A percentile compares a stretch with the other conserved stretches of the same genome.
These are phyloP conservation scores for Phenganax stokvisi DNA, from an alignment of 92 coral and sea anemone species.

Conservation along the genomic window DNA sequence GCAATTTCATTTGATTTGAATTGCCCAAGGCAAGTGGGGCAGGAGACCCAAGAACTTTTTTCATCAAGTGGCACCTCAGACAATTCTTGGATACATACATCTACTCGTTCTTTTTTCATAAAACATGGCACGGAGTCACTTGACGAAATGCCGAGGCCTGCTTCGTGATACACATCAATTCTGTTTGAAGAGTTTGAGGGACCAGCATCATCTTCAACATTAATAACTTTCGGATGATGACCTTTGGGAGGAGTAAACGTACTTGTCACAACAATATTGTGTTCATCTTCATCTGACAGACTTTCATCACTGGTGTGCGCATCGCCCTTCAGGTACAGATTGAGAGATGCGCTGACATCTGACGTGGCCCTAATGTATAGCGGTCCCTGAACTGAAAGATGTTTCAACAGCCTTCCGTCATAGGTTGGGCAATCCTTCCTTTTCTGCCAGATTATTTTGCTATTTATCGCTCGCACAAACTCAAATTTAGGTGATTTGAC, in stretches of 20 bases:
- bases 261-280: neutral
- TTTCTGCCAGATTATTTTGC: constrained; percentile 11
- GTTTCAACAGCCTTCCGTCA: constrained; percentile 19
- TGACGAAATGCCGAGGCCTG: too few relatives aligned
- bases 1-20: neutral
- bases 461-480: constrained; percentile 22
- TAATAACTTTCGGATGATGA: neutral
- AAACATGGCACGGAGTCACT: too few relatives aligned
- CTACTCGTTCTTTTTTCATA: too few relatives aligned
- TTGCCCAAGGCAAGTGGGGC: constrained; percentile 12
- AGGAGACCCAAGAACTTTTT: neutral
- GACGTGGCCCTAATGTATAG: constrained; percentile 15
- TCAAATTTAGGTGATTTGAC: constrained; percentile 8
- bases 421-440: neutral
- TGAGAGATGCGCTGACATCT: constrained; percentile 12
- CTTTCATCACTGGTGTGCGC: constrained; percentile 10
- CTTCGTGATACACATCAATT: too few relatives aligned
- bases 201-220: constrained; percentile 2
- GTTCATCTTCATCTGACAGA: constrained; percentile 4
- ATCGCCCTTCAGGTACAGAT: neutral
- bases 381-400: constrained; percentile 14
- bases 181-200: neutral
- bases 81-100: too few relatives aligned
- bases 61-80: too few relatives aligned
- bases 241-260: neutral